Percentiles rank a stretch among this genome's conserved stretches.
phyloP scores from a whole-genome alignment of 2,797 vertebrate genomes.

The Thripadectes ignobilis region DNA sequence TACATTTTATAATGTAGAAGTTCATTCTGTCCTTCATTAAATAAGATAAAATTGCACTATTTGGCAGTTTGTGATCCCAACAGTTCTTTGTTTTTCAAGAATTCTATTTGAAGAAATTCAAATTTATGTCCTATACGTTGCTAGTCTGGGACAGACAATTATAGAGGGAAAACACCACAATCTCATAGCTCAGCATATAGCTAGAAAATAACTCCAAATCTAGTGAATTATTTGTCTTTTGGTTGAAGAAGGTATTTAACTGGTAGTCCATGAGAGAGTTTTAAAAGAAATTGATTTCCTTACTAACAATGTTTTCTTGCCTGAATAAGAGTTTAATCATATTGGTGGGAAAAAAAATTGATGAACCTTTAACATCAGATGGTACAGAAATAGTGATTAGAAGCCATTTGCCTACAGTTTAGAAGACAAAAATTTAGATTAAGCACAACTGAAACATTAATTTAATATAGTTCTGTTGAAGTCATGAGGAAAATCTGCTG shows the following conservation, averaged over 20 bases:
- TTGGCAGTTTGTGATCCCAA: not conserved
- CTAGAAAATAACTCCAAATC: not conserved
- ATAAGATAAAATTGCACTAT: not conserved
- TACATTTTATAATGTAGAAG: not conserved
- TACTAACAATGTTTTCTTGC: constrained; percentile 46
- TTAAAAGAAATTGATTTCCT: constrained; percentile 57
- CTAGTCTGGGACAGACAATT: not conserved
- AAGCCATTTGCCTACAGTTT: constrained; percentile 29
- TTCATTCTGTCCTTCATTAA: constrained; percentile 16
- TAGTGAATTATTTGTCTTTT: not conserved
- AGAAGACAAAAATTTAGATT: constrained; percentile 48
- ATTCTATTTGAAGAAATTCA: not conserved
- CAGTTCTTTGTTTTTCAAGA: not conserved
- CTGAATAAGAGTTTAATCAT: constrained; percentile 49
- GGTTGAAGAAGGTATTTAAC: constrained; percentile 21
- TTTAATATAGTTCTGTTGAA: constrained; percentile 52
- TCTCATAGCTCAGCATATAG: not conserved
- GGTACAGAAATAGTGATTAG: constrained; percentile 29
- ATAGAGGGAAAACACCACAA: not conserved
- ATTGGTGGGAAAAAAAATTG: constrained; percentile 1
- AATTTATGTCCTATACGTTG: not conserved
- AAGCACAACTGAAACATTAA: constrained; percentile 42
- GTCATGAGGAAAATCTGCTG: constrained; percentile 36
- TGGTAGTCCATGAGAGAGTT: constrained; percentile 11
- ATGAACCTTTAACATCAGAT: constrained; percentile 10